These are phyloP conservation scores for Pseudomyrmex pallidus DNA, from an alignment of 1,140 invertebrate genomes.

Conservation along the genomic window DNA sequence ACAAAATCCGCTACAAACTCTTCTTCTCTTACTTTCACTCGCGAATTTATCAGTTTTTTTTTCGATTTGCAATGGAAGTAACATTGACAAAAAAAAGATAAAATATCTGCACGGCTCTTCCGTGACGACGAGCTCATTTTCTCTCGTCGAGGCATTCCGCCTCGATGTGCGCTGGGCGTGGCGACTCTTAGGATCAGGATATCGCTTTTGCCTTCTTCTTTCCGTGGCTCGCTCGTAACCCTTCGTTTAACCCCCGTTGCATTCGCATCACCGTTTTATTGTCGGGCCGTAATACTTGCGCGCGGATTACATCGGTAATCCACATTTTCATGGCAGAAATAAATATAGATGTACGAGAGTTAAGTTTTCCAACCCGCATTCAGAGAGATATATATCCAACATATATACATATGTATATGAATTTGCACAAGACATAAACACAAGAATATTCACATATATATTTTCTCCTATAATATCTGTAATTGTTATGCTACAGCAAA, in stretches of 20 bases:
- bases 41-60: neutral
- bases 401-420: too few relatives aligned
- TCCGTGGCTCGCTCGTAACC: slow-evolving; percentile 33
- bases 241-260: neutral
- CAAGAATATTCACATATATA: neutral
- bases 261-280: slow-evolving; percentile 19
- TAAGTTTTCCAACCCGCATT: neutral
- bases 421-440: neutral
- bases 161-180: slow-evolving; percentile 62
- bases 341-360: neutral
- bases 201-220: slow-evolving; percentile 47
- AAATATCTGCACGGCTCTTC: slow-evolving; percentile 63
- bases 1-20: slow-evolving; percentile 17
- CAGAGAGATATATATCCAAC: too few relatives aligned
- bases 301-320: slow-evolving; percentile 34
- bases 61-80: slow-evolving; percentile 39
- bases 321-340: slow-evolving; percentile 24
- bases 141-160: slow-evolving; percentile 66
- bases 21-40: neutral
- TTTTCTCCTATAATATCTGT: too few relatives aligned
- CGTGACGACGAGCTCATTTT: slow-evolving; percentile 69
- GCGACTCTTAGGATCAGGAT: slow-evolving; percentile 65
- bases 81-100: slow-evolving; percentile 64
- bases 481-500: too few relatives aligned
- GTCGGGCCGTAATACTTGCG: neutral